Percentiles rank a stretch among this genome's conserved stretches.
Conservation (phyloP, 2,888 invertebrate genomes). For the Pachydiplax longipennis region DNA sequence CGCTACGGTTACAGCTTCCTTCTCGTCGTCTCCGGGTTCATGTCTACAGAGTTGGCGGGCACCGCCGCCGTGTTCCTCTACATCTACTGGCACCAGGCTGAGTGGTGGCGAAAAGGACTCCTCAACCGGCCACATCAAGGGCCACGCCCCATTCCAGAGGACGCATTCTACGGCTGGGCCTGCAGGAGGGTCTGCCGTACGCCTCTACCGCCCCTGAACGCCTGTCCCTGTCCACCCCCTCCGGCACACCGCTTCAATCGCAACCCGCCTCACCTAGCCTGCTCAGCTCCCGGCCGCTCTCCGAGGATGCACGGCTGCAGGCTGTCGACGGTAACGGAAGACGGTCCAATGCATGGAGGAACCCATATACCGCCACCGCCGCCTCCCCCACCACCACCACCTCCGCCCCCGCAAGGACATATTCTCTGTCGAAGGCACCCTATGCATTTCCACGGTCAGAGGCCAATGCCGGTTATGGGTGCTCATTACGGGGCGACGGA, state of each 20-base stretch:
- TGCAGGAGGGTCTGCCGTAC: constrained; percentile 60
- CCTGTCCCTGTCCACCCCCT: constrained; percentile 50
- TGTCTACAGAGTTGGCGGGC: constrained; percentile 84
- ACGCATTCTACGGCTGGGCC: constrained; percentile 62
- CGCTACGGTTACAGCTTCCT: constrained; percentile 89
- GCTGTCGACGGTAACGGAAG: neutral
- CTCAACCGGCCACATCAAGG: constrained; percentile 51
- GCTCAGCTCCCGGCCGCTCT: neutral
- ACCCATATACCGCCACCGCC: constrained; percentile 25
- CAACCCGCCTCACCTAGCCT: constrained; percentile 33
- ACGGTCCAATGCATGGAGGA: neutral
- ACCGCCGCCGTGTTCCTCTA: constrained; percentile 87
- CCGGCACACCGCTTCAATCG: constrained; percentile 47
- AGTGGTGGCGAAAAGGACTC: constrained; percentile 61
- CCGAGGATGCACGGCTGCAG: neutral
- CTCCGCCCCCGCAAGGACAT: constrained; percentile 24
- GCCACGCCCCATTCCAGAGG: constrained; percentile 51
- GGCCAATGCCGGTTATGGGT: neutral
- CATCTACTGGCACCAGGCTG: constrained; percentile 79
- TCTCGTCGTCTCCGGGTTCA: constrained; percentile 83
- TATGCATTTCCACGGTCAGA: constrained; percentile 15
- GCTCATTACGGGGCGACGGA: neutral
- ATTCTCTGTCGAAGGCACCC: constrained; percentile 61
- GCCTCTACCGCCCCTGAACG: constrained; percentile 64
- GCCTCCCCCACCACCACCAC: constrained; percentile 19